These are phyloP conservation scores for Acanthosepion pharaonis DNA, from an alignment of 2,888 invertebrate species.

Conservation along the genomic window DNA sequence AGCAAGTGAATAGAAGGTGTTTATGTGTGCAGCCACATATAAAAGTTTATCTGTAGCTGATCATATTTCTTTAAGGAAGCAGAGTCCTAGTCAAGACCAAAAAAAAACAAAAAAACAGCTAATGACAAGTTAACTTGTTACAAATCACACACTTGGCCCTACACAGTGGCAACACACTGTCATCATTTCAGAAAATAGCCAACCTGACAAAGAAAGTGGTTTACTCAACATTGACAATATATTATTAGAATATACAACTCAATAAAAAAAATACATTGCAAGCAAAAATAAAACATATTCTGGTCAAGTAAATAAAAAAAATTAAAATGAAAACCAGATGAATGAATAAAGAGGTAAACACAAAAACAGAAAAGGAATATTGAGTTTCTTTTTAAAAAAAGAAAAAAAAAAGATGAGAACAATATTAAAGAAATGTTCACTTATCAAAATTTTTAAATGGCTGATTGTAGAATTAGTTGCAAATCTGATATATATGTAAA, in stretches of 20 bases:
- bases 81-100: not conserved
- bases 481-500: not conserved
- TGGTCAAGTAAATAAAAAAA: not conserved
- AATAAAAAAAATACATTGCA: not conserved
- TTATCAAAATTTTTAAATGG: slow-evolving; percentile 3
- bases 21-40: not conserved
- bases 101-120: not conserved
- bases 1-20: not conserved
- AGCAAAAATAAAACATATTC: not conserved
- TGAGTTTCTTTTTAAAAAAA: not conserved
- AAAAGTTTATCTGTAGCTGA: not conserved
- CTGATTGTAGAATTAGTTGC: not conserved
- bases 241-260: slow-evolving; percentile 11
- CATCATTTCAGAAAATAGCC: not conserved
- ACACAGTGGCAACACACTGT: not conserved
- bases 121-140: not conserved
- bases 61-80: not conserved
- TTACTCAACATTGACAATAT: not conserved
- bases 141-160: not conserved
- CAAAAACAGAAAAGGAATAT: not conserved
- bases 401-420: not conserved
- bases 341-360: not conserved
- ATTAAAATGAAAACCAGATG: slow-evolving; percentile 1
- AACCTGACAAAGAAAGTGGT: not conserved
- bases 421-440: not conserved